Percentiles rank a stretch among this genome's conserved stretches.
Conservation (phyloP, 2,888 invertebrate genomes). For the Drosophila tanythrix region DNA sequence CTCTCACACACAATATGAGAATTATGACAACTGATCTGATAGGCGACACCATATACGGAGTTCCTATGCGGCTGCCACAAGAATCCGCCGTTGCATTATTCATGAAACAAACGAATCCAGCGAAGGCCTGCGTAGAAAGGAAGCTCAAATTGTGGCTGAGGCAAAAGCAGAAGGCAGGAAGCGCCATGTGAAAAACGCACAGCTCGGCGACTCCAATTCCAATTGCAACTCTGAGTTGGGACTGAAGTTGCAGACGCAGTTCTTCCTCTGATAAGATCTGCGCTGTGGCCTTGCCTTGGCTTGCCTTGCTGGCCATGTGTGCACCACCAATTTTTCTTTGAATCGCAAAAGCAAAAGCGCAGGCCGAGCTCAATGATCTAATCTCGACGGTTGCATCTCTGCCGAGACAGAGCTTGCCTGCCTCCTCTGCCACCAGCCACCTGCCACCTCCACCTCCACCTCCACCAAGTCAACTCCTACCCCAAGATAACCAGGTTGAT, state of each 20-base stretch:
- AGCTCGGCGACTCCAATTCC: conserved; percentile 1
- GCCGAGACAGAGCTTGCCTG: conserved; percentile 10
- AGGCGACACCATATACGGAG: conserved; percentile 79
- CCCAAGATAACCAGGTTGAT: conserved; percentile 71
- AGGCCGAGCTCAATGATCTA: conserved; percentile 63
- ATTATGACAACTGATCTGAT: conserved; percentile 81
- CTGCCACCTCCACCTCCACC: conserved; percentile 1
- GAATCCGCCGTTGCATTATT: conserved; percentile 75
- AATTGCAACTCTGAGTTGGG: conserved; percentile 11
- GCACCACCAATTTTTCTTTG: conserved; percentile 76
- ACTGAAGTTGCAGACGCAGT: conserved; percentile 16
- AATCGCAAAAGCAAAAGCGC: conserved; percentile 59
- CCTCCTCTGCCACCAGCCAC: conserved; percentile 5
- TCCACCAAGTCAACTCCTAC: conserved; percentile 15
- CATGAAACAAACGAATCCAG: conserved; percentile 51
- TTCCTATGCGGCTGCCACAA: conserved; percentile 69
- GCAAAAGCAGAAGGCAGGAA: conserved; percentile 45
- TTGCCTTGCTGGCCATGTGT: conserved; percentile 60
- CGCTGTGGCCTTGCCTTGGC: conserved; percentile 41
- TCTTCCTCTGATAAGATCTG: conserved; percentile 51
- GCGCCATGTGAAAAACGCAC: conserved; percentile 67
- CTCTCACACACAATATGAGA: conserved; percentile 75
- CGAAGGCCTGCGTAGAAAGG: conserved; percentile 34
- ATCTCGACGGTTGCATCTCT: conserved; percentile 72
- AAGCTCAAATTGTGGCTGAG: conserved; percentile 24